Conservation (phyloP, 2,797 vertebrate genomes). For the Sylvilagus floridanus region DNA sequence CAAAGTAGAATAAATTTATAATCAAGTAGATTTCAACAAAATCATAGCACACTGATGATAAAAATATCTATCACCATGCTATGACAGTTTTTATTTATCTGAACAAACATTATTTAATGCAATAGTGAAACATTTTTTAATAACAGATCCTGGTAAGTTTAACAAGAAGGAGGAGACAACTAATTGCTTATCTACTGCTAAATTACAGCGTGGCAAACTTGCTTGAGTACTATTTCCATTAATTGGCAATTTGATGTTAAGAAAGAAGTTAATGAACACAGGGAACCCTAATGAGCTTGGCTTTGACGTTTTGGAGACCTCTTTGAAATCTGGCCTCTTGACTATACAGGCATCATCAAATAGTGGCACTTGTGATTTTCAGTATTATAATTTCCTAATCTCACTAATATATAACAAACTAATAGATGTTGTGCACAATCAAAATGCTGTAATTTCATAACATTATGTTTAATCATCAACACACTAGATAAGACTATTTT, state of each 20-base stretch:
- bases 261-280: background rate
- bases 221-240: background rate
- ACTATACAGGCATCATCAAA: background rate
- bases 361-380: background rate
- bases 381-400: background rate
- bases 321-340: background rate
- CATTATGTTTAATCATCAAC: background rate
- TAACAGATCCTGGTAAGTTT: background rate
- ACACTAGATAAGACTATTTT: background rate
- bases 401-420: background rate
- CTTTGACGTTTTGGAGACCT: background rate
- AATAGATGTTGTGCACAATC: background rate
- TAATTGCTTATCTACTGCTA: background rate
- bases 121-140: background rate
- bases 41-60: background rate
- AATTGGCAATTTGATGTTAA: background rate
- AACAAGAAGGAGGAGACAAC: background rate
- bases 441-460: background rate
- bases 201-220: background rate
- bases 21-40: conserved; percentile 3
- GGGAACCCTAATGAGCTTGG: background rate
- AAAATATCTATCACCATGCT: background rate
- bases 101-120: background rate
- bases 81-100: background rate
- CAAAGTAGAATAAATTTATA: background rate